Evolutionary conservation across 2,797 vertebrate genomes (phyloP), one percentile per base, ranked within the genome.

Genomic region (Picus viridis): DNA sequence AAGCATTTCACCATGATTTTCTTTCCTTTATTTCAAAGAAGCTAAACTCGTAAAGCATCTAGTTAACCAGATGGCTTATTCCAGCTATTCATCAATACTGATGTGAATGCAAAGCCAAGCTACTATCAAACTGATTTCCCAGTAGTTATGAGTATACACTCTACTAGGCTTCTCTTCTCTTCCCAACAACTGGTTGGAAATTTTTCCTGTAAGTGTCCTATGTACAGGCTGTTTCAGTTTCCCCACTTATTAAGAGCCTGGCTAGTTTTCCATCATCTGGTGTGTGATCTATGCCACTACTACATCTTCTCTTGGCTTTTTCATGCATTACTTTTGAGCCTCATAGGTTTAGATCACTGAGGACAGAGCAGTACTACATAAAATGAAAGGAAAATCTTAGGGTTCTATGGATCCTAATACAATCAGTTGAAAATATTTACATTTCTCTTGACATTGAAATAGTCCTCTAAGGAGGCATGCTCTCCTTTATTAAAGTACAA

Each of bases 291-390:
- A 26, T 45, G 27, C 64, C 45, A n/a, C 84, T 89, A 45, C 41
- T 78, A 68, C 16, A 63, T 47, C 84, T 93, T 86, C 70, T 93
- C 41, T 77, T 75, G 73, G 39, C 41, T 86, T 78, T 72, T 62
- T 87, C 45, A 67, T 63, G 53, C 51, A 58, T 61, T 79, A 79
- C 54, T 86, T 90, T 90, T 88, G 65, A 89, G 77, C 72, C 32
- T 62, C 53, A 26, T 6, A 83, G 24, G 51, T 85, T 90, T 86
- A 91, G 83, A 96, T 70, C 7, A 57, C n/a, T 32, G 43, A 78
- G 54, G 64, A 83, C 20, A 73, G n/a, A 72, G 4, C 45, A 53
- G 4, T 17, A 43, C 65, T 89, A 58, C 29, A 30, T 57, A 88
- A 85, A 75, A 88, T 34, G 2, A 47, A 47, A 59, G 5, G 41